Evolutionary conservation across 2,113 vertebrate genomes (phyloP).

Genomic region (Lutjanus erythropterus): DNA sequence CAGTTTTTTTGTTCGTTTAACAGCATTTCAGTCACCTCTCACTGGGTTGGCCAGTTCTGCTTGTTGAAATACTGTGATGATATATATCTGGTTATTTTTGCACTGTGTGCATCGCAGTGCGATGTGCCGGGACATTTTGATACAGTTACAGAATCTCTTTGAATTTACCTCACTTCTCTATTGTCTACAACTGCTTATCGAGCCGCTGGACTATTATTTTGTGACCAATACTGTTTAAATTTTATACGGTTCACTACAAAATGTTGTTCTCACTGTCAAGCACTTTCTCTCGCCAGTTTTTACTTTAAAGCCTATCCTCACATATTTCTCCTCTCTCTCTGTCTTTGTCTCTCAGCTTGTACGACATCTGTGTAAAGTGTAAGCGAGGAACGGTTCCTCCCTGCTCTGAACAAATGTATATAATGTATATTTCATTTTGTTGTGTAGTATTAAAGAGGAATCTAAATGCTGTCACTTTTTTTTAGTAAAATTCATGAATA

Average conservation of each 20-base stretch:
- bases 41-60: constrained; percentile 11
- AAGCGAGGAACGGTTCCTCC: constrained; percentile 31
- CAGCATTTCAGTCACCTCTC: constrained; percentile 5
- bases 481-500: constrained; percentile 51
- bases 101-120: constrained; percentile 52
- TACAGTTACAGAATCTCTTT: constrained; percentile 57
- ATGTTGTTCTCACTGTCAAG: constrained; percentile 9
- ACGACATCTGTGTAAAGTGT: constrained; percentile 42
- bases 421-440: constrained; percentile 74
- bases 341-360: constrained; percentile 2
- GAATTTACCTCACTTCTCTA: constrained; percentile 53
- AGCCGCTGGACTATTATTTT: constrained; percentile 69
- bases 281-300: constrained; percentile 11
- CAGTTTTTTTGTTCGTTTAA: neutral
- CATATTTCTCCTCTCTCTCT: constrained; percentile 14
- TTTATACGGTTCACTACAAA: constrained; percentile 49
- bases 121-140: constrained; percentile 56
- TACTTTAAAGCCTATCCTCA: constrained; percentile 7
- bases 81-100: constrained; percentile 58
- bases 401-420: constrained; percentile 62
- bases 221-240: constrained; percentile 59
- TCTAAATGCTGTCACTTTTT: constrained; percentile 45
- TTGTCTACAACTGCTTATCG: constrained; percentile 50
- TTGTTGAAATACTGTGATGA: constrained; percentile 47
- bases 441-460: constrained; percentile 60